Evolutionary conservation across 2,113 vertebrate species (phyloP).

Genomic region (Tragelaphus strepsiceros): DNA sequence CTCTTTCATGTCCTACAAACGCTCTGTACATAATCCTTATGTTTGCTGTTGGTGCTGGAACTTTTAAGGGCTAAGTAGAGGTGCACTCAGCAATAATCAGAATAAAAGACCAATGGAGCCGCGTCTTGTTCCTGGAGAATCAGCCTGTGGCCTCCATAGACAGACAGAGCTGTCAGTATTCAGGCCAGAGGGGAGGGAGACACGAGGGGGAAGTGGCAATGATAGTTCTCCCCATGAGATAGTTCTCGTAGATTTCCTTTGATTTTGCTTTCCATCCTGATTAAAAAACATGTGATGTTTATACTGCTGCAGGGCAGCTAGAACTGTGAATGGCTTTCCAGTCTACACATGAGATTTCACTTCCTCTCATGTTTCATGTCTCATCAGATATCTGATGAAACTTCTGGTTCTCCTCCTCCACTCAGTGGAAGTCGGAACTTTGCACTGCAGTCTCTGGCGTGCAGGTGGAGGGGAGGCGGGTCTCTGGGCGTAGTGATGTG

Average conservation of each 20-base stretch:
- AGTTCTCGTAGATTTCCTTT: background rate
- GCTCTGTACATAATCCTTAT: background rate
- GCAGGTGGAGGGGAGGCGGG: background rate
- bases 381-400: background rate
- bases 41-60: background rate
- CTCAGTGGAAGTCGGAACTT: background rate
- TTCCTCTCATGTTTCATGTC: background rate
- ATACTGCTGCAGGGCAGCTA: background rate
- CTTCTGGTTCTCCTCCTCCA: background rate
- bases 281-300: slow-evolving; percentile 16
- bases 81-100: background rate
- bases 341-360: background rate
- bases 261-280: slow-evolving; percentile 11
- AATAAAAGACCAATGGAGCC: background rate
- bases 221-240: background rate
- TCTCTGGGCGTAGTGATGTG: background rate
- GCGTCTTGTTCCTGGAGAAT: background rate
- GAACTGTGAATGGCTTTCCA: slow-evolving; percentile 20
- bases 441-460: fast-evolving
- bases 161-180: background rate
- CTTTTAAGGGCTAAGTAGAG: no score
- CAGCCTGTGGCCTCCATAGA: background rate
- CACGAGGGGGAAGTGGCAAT: background rate
- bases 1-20: background rate
- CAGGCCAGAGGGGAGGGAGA: background rate